A percentile compares a stretch with the other conserved stretches of the same genome.
Conservation (phyloP, 2,113 vertebrate species). For the Dissostichus mawsoni region DNA sequence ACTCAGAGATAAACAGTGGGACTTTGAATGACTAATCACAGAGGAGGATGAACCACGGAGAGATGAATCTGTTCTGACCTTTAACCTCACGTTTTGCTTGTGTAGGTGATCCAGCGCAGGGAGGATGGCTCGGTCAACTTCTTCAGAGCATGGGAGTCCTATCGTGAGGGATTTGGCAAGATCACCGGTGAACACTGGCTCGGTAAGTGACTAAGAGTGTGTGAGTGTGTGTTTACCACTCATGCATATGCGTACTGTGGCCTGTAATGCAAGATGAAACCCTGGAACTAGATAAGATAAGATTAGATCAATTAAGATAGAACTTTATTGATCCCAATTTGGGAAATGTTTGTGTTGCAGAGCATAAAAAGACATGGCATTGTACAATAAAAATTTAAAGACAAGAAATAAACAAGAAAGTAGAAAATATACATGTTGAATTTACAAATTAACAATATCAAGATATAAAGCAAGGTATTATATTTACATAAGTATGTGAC, state of each 20-base stretch:
- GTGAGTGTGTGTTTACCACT: conserved; percentile 19
- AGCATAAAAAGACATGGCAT: too few relatives aligned
- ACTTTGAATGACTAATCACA: conserved; percentile 50
- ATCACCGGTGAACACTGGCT: conserved; percentile 98
- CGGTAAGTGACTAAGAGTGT: conserved; percentile 82
- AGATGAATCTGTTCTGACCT: conserved; percentile 42
- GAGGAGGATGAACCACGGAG: conserved; percentile 47
- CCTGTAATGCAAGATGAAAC: conserved; percentile 13
- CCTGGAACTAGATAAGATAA: background rate
- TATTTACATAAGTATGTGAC: too few relatives aligned
- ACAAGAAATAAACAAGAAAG: too few relatives aligned
- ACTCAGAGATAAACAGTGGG: conserved; percentile 40
- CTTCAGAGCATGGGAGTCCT: conserved; percentile 95
- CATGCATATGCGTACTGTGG: background rate
- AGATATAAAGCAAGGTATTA: too few relatives aligned
- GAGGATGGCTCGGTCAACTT: conserved; percentile 96
- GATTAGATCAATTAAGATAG: too few relatives aligned
- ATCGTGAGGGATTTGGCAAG: conserved; percentile 94
- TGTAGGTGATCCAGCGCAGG: conserved; percentile 94
- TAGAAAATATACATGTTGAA: too few relatives aligned
- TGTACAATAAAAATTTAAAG: too few relatives aligned
- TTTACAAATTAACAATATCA: too few relatives aligned
- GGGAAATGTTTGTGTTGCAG: too few relatives aligned
- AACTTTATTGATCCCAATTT: too few relatives aligned
- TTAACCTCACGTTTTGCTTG: conserved; percentile 43